Evolutionary conservation across 2,113 vertebrate species (phyloP).

Genomic region (Ageneiosus marmoratus): DNA sequence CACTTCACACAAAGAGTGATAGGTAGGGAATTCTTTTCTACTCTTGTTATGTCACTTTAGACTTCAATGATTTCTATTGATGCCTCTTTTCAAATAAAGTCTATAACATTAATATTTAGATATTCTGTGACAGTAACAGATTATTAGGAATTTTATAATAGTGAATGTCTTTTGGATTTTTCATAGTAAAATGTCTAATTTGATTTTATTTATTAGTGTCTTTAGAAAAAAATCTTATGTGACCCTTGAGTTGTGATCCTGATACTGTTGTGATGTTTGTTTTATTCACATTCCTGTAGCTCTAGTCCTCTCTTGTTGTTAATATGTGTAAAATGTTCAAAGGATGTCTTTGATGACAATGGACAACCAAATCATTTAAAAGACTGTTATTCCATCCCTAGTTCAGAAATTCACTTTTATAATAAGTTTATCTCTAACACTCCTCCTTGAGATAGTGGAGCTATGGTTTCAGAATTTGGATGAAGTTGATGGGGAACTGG

Average conservation of each 20-base stretch:
- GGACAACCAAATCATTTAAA: not conserved
- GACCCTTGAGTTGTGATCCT: slow-evolving; percentile 40
- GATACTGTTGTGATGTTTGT: slow-evolving; percentile 51
- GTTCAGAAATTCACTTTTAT: not conserved
- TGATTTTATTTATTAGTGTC: not conserved
- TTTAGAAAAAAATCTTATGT: not conserved
- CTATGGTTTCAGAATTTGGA: not conserved
- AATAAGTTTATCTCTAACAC: not conserved
- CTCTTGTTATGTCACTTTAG: not conserved
- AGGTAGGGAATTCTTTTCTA: slow-evolving; percentile 21
- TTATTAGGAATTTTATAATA: not conserved
- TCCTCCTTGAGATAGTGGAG: not conserved
- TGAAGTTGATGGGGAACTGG: not conserved
- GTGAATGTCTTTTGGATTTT: too few relatives aligned
- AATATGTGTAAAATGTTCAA: not conserved
- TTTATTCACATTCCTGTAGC: not conserved
- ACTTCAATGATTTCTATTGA: not conserved
- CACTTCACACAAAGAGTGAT: slow-evolving; percentile 7
- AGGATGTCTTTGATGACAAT: not conserved
- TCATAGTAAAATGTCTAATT: not conserved
- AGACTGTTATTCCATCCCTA: not conserved
- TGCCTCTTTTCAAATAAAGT: not conserved
- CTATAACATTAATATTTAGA: not conserved
- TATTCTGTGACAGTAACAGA: not conserved
- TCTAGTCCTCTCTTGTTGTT: not conserved